Percentiles rank a stretch among this genome's conserved stretches.
Evolutionary conservation across 92 coral and sea anemone species (phyloP).

Genomic region (Blastomussa wellsi): DNA sequence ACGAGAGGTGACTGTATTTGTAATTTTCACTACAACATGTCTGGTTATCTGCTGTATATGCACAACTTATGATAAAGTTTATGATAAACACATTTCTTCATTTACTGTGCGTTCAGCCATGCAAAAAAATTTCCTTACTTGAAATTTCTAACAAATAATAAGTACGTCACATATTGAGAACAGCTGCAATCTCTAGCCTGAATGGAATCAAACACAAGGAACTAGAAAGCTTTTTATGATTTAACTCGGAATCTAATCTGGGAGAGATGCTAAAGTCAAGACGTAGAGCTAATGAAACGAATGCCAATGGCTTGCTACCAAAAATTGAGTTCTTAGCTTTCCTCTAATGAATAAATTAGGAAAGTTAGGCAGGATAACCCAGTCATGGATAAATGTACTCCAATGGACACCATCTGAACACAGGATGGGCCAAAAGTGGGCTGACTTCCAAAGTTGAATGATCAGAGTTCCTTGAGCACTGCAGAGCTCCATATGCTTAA

Average conservation of each 20-base stretch:
- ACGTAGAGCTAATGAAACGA: constrained; percentile 48
- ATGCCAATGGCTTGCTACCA: constrained; percentile 30
- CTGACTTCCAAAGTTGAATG: constrained; percentile 47
- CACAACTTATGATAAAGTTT: no score
- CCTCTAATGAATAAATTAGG: constrained; percentile 34
- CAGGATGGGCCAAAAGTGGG: constrained; percentile 43
- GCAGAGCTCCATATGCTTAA: constrained; percentile 25
- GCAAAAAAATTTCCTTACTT: no score
- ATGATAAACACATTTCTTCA: no score
- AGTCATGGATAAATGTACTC: constrained; percentile 41
- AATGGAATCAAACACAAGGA: no score
- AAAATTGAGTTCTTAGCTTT: constrained; percentile 55
- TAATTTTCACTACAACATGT: no score
- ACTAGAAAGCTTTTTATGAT: no score
- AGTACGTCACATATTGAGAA: no score
- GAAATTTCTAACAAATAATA: no score
- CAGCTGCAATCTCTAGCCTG: no score
- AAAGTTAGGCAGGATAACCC: constrained; percentile 34
- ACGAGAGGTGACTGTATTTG: no score
- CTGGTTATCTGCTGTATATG: no score
- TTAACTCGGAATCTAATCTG: constrained; percentile 16
- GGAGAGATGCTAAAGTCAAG: constrained; percentile 41
- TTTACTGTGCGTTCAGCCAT: no score
- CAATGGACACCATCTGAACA: constrained; percentile 41
- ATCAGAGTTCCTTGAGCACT: constrained; percentile 46